Evolutionary conservation across 2,888 invertebrate species (phyloP), one percentile per base, ranked within the genome.

Genomic region (Lacanobia wlatinum): DNA sequence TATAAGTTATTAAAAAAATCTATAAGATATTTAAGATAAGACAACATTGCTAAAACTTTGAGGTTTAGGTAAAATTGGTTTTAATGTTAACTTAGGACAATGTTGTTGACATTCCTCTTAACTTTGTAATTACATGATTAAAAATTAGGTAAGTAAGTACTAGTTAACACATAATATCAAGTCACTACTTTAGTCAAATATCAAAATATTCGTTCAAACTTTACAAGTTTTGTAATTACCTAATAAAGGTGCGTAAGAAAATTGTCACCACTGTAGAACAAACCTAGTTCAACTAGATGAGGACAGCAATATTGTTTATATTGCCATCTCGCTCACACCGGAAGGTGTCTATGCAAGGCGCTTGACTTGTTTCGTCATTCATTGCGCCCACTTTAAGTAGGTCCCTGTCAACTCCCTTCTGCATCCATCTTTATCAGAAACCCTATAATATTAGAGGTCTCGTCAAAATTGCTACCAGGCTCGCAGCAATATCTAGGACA

Each of bases 321-420:
- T 89, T 82, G 78, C 85, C 66, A 56, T 87, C 88, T 86, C 85
- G 14, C 48, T 64, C 56, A 60, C 78, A 73, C 80, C 74, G 84
- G 75, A 78, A 81, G 84, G 83, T 76, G 76, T 87, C 86, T 85
- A 87, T 87, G 92, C 87, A 92, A 92, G 80, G 70, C 70, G 77
- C 59, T 77, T 69, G 56, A 58, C 68, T 61, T 69, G 84, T 92
- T 92, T 90, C 91, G 86, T 92, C 92, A 92, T 85, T 38, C 70
- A 8, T 75, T 71, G 28, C 70, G 76, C 34, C 75, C 70, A 83
- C 21, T 78, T 77, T 84, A 84, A 7, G 14, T 6, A 18, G 84
- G 50, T 10, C 84, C n/a, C 40, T 69, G 34, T 12, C 38, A 61
- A 58, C 38, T 71, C 65, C 67, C 52, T 43, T 72, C 4, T n/a